These are phyloP conservation scores for Ophiothrix spiculata DNA, from an alignment of 35 echinoderm and acorn worm genomes.

Conservation along the genomic window DNA sequence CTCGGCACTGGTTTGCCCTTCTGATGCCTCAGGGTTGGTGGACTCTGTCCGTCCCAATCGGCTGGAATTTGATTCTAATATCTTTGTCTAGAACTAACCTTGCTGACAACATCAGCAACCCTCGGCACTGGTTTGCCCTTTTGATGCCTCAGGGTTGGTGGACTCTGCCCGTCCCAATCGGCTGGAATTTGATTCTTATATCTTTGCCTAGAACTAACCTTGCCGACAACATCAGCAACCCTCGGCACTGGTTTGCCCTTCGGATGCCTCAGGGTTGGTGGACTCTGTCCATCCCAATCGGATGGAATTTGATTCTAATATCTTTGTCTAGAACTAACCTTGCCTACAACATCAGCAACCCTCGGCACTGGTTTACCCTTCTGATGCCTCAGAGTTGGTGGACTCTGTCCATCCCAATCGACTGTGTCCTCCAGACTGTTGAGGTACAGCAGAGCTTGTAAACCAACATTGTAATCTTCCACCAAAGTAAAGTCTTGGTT, in stretches of 20 bases:
- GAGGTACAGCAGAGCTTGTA: slow-evolving; percentile 85
- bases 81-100: too few species aligned
- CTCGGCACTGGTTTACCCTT: slow-evolving; percentile 81
- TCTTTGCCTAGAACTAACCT: too few species aligned
- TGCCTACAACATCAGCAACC: slow-evolving; percentile 84
- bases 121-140: slow-evolving; percentile 81
- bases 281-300: slow-evolving; percentile 96
- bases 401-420: slow-evolving; percentile 96
- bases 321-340: too few species aligned
- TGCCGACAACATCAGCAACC: slow-evolving; percentile 84
- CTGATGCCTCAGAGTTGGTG: slow-evolving; percentile 89
- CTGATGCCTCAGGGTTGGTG: slow-evolving; percentile 89
- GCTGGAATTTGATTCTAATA: too few species aligned
- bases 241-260: slow-evolving; percentile 81
- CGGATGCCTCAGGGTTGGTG: slow-evolving; percentile 88
- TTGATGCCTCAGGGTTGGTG: slow-evolving; percentile 89
- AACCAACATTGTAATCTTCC: slow-evolving; percentile 89
- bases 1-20: slow-evolving; percentile 81
- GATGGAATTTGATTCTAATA: too few species aligned
- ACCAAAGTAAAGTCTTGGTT: slow-evolving; percentile 97
- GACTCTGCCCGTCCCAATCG: slow-evolving; percentile 96
- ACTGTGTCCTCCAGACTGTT: slow-evolving; percentile 55
- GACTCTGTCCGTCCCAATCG: slow-evolving; percentile 96
- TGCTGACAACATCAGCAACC: slow-evolving; percentile 82
- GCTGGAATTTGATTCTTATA: too few species aligned